phyloP scores from a whole-genome alignment of 2,888 invertebrate genomes.

The Eupeodes latifasciatus region DNA sequence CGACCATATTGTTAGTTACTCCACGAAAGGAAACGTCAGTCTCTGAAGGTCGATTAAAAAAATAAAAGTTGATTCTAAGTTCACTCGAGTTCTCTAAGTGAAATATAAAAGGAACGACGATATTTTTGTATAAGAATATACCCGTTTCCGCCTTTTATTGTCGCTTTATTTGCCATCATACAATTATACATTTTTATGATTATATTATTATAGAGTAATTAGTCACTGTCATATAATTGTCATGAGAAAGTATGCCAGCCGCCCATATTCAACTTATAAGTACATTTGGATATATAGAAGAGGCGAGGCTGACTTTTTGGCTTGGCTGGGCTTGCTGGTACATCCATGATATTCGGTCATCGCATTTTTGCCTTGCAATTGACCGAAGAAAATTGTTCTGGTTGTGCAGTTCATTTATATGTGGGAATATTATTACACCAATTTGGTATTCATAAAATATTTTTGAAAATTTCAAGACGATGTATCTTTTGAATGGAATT shows the following conservation, averaged over 20 bases:
- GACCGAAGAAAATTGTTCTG: slow-evolving; percentile 9
- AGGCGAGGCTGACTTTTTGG: too few relatives aligned
- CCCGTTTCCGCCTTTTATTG: slow-evolving; percentile 62
- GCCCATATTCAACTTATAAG: background rate
- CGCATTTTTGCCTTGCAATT: slow-evolving; percentile 43
- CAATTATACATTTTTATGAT: background rate
- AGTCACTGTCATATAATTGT: slow-evolving; percentile 66
- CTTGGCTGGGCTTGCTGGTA: too few relatives aligned
- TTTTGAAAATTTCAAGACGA: slow-evolving; percentile 1
- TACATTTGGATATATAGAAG: too few relatives aligned
- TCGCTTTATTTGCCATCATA: slow-evolving; percentile 63
- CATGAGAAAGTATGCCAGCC: slow-evolving; percentile 57
- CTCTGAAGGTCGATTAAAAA: slow-evolving; percentile 55
- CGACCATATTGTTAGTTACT: slow-evolving; percentile 1
- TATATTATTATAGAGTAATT: slow-evolving; percentile 46
- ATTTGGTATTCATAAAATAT: slow-evolving; percentile 9
- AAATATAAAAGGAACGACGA: slow-evolving; percentile 33
- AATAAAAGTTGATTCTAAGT: slow-evolving; percentile 14
- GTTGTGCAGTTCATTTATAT: background rate
- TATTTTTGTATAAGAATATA: slow-evolving; percentile 1
- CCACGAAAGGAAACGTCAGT: slow-evolving; percentile 49
- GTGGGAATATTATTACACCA: slow-evolving; percentile 16
- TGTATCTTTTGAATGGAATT: slow-evolving; percentile 12
- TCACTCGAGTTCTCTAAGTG: slow-evolving; percentile 12
- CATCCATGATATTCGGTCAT: slow-evolving; percentile 40